These are phyloP conservation scores for Hipparchia sbordonii DNA, from an alignment of 2,888 invertebrate genomes.

Conservation along the genomic window DNA sequence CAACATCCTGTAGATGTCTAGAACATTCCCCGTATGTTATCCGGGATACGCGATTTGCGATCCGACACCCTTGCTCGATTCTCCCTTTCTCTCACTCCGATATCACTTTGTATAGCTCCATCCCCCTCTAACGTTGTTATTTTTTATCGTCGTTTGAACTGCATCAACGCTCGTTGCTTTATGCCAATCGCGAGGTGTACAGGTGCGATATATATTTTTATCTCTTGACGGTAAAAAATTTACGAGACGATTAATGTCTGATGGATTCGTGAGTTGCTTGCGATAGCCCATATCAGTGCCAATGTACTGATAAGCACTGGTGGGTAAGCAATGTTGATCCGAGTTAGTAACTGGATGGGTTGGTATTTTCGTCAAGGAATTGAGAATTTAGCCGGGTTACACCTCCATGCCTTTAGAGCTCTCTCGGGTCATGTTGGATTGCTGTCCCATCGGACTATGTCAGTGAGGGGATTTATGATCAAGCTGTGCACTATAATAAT, in stretches of 20 bases:
- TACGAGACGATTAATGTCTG: neutral
- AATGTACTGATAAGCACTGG: too few species aligned
- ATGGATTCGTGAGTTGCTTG: too few species aligned
- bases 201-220: conserved; percentile 23
- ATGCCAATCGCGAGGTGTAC: conserved; percentile 25
- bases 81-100: conserved; percentile 41
- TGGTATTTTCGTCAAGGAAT: too few species aligned
- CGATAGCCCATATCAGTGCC: too few species aligned
- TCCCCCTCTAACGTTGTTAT: conserved; percentile 41
- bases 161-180: conserved; percentile 43
- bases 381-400: too few species aligned
- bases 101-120: conserved; percentile 2
- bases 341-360: too few species aligned
- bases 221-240: neutral
- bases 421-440: too few species aligned
- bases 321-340: too few species aligned
- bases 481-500: too few species aligned
- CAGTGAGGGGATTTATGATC: too few species aligned
- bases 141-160: conserved; percentile 42
- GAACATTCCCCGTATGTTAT: conserved; percentile 28
- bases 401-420: too few species aligned
- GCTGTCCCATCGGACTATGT: too few species aligned
- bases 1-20: conserved; percentile 11
- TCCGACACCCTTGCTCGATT: conserved; percentile 1
- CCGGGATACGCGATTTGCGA: conserved; percentile 24